These are phyloP conservation scores for Porites rus DNA, from an alignment of 92 coral and sea anemone species.

Conservation along the genomic window DNA sequence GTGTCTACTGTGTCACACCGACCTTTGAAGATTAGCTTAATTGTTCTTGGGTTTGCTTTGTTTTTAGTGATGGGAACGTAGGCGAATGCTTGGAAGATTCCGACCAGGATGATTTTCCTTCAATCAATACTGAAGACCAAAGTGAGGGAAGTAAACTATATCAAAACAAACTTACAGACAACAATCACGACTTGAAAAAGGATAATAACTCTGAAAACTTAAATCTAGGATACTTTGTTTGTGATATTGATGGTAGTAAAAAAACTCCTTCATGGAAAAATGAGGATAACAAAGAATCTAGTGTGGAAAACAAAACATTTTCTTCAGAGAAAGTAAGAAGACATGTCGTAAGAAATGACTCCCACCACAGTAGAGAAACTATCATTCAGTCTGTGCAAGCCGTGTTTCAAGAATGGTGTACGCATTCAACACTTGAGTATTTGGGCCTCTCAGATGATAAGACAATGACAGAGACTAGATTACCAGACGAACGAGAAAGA, in stretches of 20 bases:
- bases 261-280: neutral
- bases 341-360: neutral
- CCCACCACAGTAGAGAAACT: neutral
- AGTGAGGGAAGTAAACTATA: neutral
- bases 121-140: neutral
- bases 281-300: neutral
- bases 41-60: neutral
- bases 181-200: neutral
- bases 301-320: neutral
- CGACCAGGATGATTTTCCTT: neutral
- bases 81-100: neutral
- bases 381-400: constrained; percentile 23
- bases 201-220: neutral
- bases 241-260: neutral
- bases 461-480: neutral
- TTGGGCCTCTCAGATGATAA: constrained; percentile 13
- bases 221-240: neutral
- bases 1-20: too few relatives aligned
- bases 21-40: neutral
- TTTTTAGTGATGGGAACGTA: neutral
- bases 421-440: constrained; percentile 22
- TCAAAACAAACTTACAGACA: neutral
- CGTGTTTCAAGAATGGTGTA: constrained; percentile 40
- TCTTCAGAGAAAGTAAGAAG: neutral
- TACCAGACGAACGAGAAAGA: neutral